Conservation (phyloP, 35 echinoderm and acorn worm genomes). For the Ophioderma brevispina region DNA sequence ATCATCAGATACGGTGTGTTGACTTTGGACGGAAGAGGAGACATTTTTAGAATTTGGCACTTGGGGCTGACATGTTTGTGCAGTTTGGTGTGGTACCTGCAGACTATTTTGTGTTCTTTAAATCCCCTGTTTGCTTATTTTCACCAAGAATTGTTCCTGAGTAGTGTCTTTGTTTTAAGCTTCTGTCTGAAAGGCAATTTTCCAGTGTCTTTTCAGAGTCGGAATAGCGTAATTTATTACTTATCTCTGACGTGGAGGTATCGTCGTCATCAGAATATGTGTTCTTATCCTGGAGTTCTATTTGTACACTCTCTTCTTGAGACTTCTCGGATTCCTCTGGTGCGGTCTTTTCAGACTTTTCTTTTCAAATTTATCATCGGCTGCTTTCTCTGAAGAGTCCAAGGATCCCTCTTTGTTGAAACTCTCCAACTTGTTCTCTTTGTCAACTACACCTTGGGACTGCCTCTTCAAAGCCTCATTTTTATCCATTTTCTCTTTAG, state of each 20-base stretch:
- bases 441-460: neutral
- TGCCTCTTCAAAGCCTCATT: neutral
- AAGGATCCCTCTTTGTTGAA: neutral
- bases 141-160: neutral
- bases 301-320: neutral
- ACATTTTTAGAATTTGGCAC: neutral
- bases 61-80: neutral
- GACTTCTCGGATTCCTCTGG: neutral
- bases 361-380: constrained; percentile 64
- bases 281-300: constrained; percentile 33
- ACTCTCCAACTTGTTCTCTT: neutral
- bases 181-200: constrained; percentile 1
- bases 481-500: neutral
- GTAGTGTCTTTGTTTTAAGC: neutral
- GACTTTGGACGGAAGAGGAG: neutral
- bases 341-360: constrained; percentile 37
- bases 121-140: neutral
- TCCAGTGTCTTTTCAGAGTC: constrained; percentile 51
- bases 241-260: neutral
- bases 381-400: constrained; percentile 33
- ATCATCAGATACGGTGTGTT: too few species aligned
- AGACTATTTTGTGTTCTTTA: neutral
- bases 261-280: constrained; percentile 26
- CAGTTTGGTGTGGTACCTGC: neutral
- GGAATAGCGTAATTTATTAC: neutral